Base-by-base conservation (phyloP, 2,113 vertebrate genomes). In the Nothobranchius kuhntae region DNA sequence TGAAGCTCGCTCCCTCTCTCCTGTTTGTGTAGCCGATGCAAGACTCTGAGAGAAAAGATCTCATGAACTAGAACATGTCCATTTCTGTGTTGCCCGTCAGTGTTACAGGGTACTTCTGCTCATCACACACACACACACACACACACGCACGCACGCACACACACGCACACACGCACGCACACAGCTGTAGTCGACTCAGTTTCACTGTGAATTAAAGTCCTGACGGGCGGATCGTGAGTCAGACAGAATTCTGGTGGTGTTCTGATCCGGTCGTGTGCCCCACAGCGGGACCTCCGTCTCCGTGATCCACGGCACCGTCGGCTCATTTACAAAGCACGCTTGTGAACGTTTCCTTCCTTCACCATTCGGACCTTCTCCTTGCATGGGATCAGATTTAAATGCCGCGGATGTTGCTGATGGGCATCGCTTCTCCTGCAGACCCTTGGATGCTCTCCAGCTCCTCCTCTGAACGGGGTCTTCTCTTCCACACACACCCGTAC, bases 191-290 rank as follows among this genome's bases (percentile, higher is more conserved):
- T 45, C 9, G 38, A 35, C 68, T 81, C 81, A 78, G 68, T 14
- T 77, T 85, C 83, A 83, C 84, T 88, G 83, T 86, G 77, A 86
- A 82, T 42, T 59, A 77, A 78, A 69, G 78, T 78, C 73, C 61
- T 52, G 63, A 53, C 61, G 67, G 75, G 48, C 21, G 6, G 70
- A 44, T 61, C 54, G 47, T 3, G 65, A 68, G 75, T n/a, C 82
- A 14, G 50, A 84, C 81, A 68, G 75, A 79, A 67, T 78, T 30
- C 35, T 40, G 35, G 38, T 30, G 11, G 42, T 40, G 9, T 36
- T 55, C 60, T 46, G 53, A 71, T 63, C 50, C 30, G 68, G 69
- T 38, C 6, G 73, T 83, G 80, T 85, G 84, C 83, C 84, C 88
- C 86, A 48, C 10, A 48, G 47, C 6, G 3, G 30, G 30, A 30